A percentile compares a stretch with the other conserved stretches of the same genome.
phyloP scores from a whole-genome alignment of 2,113 vertebrate species.

The Variabilichromis moorii region DNA sequence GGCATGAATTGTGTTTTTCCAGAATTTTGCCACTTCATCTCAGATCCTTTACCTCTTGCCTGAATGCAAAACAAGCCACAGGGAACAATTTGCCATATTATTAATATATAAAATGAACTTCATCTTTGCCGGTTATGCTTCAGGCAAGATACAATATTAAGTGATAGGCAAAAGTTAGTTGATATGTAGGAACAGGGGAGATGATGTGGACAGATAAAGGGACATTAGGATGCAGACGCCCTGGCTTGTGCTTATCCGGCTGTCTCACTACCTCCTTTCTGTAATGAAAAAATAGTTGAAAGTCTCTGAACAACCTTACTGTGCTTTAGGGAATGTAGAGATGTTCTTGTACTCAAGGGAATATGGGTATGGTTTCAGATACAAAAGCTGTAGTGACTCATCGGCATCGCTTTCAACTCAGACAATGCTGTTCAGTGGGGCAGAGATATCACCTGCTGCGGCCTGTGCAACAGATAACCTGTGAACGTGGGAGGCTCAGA shows the following conservation, averaged over 20 bases:
- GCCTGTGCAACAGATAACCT: constrained; percentile 50
- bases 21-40: constrained; percentile 42
- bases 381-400: constrained; percentile 55
- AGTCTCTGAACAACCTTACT: constrained; percentile 43
- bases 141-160: constrained; percentile 25
- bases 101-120: constrained; percentile 27
- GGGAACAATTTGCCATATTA: constrained; percentile 17
- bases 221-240: constrained; percentile 49
- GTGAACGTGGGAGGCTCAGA: constrained; percentile 45
- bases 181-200: constrained; percentile 16
- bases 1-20: constrained; percentile 19
- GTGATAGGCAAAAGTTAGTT: constrained; percentile 32
- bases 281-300: constrained; percentile 64
- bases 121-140: constrained; percentile 19
- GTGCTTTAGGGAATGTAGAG: constrained; percentile 40
- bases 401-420: constrained; percentile 44
- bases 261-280: constrained; percentile 53
- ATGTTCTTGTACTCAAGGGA: constrained; percentile 37
- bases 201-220: constrained; percentile 50
- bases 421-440: constrained; percentile 52
- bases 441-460: constrained; percentile 50
- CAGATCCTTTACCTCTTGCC: constrained; percentile 11
- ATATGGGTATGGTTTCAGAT: constrained; percentile 36
- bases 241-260: constrained; percentile 52
- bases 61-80: constrained; percentile 47